These are phyloP conservation scores for Micrasema minimum DNA, from an alignment of 1,140 invertebrate species.

Conservation along the genomic window DNA sequence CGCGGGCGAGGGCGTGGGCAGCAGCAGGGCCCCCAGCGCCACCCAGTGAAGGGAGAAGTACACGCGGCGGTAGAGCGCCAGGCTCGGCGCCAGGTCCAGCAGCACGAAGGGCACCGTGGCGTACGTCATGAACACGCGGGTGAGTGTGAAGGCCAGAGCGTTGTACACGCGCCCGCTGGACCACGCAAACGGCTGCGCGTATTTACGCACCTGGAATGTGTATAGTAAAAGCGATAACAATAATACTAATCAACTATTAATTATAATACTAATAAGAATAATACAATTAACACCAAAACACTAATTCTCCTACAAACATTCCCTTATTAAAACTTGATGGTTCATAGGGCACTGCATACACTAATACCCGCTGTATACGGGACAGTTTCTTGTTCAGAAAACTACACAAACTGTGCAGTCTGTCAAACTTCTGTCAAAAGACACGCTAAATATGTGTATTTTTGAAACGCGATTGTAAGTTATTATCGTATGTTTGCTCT, in stretches of 20 bases:
- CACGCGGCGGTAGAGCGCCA: conserved; percentile 64
- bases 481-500: too few relatives aligned
- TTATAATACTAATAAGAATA: conserved; percentile 13
- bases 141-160: conserved; percentile 78
- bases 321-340: too few relatives aligned
- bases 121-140: conserved; percentile 86
- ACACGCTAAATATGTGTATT: too few relatives aligned
- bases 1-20: conserved; percentile 53
- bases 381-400: too few relatives aligned
- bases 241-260: conserved; percentile 8
- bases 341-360: too few relatives aligned
- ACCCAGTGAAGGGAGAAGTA: conserved; percentile 65
- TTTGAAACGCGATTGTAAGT: too few relatives aligned
- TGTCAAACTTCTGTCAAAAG: too few relatives aligned
- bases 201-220: conserved; percentile 74
- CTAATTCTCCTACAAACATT: too few relatives aligned
- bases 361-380: too few relatives aligned
- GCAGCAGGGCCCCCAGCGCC: conserved; percentile 60
- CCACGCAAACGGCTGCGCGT: conserved; percentile 82
- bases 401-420: too few relatives aligned
- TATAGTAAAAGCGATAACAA: not conserved
- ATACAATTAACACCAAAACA: too few relatives aligned
- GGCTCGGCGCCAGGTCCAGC: conserved; percentile 77
- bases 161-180: conserved; percentile 78
- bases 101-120: conserved; percentile 89